phyloP scores from a whole-genome alignment of 2,797 vertebrate genomes.

The Austrolebias charrua region DNA sequence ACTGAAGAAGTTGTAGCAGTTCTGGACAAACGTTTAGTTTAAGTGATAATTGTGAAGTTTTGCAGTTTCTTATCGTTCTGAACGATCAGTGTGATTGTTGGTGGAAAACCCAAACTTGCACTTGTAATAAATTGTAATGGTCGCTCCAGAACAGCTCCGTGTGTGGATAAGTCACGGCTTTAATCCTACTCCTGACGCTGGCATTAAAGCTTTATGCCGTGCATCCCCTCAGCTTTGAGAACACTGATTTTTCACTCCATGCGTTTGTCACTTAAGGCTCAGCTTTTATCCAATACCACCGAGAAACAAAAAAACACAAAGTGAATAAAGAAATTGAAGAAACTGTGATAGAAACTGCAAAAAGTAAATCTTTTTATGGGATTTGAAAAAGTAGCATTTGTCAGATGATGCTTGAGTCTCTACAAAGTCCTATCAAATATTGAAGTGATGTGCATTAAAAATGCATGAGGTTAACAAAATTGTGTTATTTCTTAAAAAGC shows the following conservation, averaged over 20 bases:
- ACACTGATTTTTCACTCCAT: background rate
- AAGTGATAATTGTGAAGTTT: too few relatives aligned
- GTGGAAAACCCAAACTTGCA: too few relatives aligned
- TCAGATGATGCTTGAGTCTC: conserved; percentile 37
- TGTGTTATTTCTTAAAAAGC: conserved; percentile 44
- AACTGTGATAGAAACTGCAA: conserved; percentile 19
- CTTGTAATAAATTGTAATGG: too few relatives aligned
- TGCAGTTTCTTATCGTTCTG: too few relatives aligned
- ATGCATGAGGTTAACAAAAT: conserved; percentile 62
- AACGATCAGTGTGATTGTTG: too few relatives aligned
- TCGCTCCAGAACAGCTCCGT: background rate
- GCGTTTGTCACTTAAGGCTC: too few relatives aligned
- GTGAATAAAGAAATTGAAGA: background rate
- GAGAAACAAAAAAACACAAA: background rate
- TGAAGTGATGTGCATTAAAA: conserved; percentile 61
- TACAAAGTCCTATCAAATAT: conserved; percentile 64
- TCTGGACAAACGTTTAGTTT: too few relatives aligned
- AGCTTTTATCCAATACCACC: background rate
- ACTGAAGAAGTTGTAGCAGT: too few relatives aligned
- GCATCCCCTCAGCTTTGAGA: background rate
- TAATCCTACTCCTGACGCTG: background rate
- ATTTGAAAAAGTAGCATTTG: conserved; percentile 26
- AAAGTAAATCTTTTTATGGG: background rate
- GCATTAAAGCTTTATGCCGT: background rate
- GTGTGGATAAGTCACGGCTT: conserved; percentile 1